Base-by-base conservation (phyloP, 92 coral and sea anemone species). In the Bergia puertoricense region DNA sequence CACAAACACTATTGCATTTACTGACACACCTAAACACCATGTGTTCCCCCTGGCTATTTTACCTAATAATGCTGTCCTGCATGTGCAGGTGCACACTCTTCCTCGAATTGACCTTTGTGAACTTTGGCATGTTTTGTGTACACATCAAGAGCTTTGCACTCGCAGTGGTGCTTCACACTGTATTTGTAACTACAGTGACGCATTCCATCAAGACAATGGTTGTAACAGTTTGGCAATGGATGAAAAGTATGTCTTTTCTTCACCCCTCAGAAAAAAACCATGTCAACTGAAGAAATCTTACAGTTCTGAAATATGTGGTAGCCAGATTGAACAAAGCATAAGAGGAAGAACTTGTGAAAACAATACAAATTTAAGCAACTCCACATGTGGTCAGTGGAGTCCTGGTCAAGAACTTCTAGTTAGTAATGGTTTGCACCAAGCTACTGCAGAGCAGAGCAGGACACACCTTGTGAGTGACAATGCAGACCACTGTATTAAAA, bases 11-110 rank as follows among this genome's bases (percentile, higher is more conserved):
- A 37, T 30, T 14, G 46, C 79, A 50, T 84, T 84, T 84, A 14
- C 72, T 23, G 67, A 84, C 4, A 44, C 79, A 14, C 87, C 87
- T 7, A 73, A 71, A 16, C 69, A 50, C 46, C 87, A 84, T 72
- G 87, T 84, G 79, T 84, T 84, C 46, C 87, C 87, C 66, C 65
- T 71, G 69, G 87, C 87, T n/a, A 84, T 68, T 57, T 39, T 84
- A 50, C 87, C 87, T 5, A 84, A 72, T 36, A 84, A 84, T 46
- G 68, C 87, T 1, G 79, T 72, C 9, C 87, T 84, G 45, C 79
- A 14, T 73, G 77, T 71, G 0, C 78, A 84, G 75, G 87, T 84
- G 18, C 39, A 46, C 54, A 54, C 87, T 48, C 87, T 84, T 6
- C 87, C 87, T 14, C 77, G 87, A 9, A 30, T 43, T 72, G 79